Percentiles rank a stretch among this genome's conserved stretches.
phyloP scores from a whole-genome alignment of 2,113 vertebrate genomes.

The Rhinolophus sinicus region DNA sequence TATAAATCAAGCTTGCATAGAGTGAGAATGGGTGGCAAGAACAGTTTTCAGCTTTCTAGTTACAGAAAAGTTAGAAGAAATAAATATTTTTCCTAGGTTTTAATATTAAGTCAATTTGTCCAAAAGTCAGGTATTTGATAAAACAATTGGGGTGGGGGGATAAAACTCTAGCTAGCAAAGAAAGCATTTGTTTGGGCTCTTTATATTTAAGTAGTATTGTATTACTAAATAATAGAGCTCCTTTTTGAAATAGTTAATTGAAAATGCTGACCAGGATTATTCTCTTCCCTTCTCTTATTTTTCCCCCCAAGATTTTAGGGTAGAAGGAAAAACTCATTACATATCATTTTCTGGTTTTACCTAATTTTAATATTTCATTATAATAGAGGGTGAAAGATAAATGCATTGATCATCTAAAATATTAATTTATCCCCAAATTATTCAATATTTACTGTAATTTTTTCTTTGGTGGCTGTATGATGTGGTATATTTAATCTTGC shows the following conservation, averaged over 20 bases:
- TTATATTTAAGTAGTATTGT: background rate
- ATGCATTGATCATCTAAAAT: background rate
- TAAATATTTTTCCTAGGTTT: background rate
- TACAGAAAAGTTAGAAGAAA: background rate
- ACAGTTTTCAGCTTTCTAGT: background rate
- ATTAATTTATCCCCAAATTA: background rate
- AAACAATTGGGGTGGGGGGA: background rate
- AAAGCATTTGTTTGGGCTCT: background rate
- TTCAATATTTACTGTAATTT: background rate
- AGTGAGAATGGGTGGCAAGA: background rate
- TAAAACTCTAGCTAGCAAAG: background rate
- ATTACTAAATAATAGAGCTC: background rate
- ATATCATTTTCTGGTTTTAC: background rate
- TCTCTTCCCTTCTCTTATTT: background rate
- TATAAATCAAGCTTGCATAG: background rate
- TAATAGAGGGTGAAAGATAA: background rate
- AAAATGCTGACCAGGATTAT: background rate
- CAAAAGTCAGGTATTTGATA: background rate
- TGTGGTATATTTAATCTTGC: background rate
- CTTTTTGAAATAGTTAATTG: background rate
- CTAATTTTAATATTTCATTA: conserved; percentile 29
- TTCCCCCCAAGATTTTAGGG: background rate
- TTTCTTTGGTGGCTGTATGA: background rate
- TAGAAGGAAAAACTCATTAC: background rate
- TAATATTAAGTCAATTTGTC: background rate